phyloP scores from a whole-genome alignment of 2,888 invertebrate genomes.

The Lordiphosa fenestrarum region DNA sequence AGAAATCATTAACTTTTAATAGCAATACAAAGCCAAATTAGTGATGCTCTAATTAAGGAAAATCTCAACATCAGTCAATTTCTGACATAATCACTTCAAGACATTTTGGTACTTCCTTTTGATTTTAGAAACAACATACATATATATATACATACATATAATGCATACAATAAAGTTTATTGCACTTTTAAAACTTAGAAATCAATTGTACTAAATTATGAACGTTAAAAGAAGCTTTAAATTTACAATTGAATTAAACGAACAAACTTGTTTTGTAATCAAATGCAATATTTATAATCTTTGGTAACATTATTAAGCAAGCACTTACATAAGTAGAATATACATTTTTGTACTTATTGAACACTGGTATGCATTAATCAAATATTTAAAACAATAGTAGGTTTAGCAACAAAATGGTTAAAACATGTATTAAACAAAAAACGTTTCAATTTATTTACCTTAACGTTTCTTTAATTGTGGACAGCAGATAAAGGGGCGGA shows the following conservation, averaged over 20 bases:
- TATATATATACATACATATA: constrained; percentile 24
- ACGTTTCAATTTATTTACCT: constrained; percentile 20
- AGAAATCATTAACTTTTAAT: constrained; percentile 41
- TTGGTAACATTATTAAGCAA: constrained; percentile 33
- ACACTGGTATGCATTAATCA: constrained; percentile 17
- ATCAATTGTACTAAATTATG: constrained; percentile 29
- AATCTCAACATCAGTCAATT: constrained; percentile 54
- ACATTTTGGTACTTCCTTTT: constrained; percentile 58
- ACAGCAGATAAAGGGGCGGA: background rate
- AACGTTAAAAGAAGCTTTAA: constrained; percentile 51
- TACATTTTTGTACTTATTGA: constrained; percentile 35
- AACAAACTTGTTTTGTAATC: constrained; percentile 41
- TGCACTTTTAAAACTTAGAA: constrained; percentile 44
- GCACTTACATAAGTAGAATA: constrained; percentile 28
- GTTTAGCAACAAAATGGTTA: constrained; percentile 23
- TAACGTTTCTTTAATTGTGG: background rate
- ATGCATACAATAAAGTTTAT: constrained; percentile 37
- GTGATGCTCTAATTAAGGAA: constrained; percentile 56
- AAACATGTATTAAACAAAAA: constrained; percentile 23
- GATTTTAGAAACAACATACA: constrained; percentile 41
- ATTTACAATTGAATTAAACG: constrained; percentile 36
- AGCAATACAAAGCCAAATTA: constrained; percentile 70
- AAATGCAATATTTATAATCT: constrained; percentile 31
- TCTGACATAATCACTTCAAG: constrained; percentile 60
- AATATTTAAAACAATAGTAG: constrained; percentile 40